A percentile compares a stretch with the other conserved stretches of the same genome.
phyloP scores from a whole-genome alignment of 2,113 vertebrate genomes.

The Marcusenius ussheri region DNA sequence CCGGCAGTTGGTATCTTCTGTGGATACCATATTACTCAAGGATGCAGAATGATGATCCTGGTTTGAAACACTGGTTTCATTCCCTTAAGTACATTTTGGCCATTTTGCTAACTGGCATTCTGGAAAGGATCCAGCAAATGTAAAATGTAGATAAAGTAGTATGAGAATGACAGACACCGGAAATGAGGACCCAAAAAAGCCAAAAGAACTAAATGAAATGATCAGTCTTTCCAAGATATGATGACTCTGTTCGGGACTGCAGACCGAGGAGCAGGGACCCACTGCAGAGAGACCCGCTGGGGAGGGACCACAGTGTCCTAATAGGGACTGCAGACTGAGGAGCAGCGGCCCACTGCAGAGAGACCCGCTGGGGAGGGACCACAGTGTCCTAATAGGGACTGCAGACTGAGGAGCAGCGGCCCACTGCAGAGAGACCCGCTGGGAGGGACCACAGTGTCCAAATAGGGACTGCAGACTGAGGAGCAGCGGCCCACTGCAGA shows the following conservation, averaged over 20 bases:
- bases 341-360: background rate
- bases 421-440: too few relatives aligned
- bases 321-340: background rate
- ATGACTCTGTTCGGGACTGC: background rate
- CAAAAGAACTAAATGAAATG: background rate
- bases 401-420: too few relatives aligned
- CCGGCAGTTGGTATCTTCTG: background rate
- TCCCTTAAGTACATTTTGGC: background rate
- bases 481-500: background rate
- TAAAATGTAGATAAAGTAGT: slow-evolving; percentile 1
- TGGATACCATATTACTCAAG: background rate
- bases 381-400: too few relatives aligned
- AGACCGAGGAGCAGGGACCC: background rate
- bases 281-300: background rate
- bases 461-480: background rate
- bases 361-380: too few relatives aligned
- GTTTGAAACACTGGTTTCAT: background rate
- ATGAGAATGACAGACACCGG: background rate
- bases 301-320: background rate
- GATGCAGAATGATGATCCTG: background rate
- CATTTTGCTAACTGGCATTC: background rate
- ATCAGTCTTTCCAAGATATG: background rate
- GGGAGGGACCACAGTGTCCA: too few relatives aligned
- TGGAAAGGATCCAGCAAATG: slow-evolving; percentile 1
- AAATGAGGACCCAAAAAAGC: background rate